Conservation (phyloP, 2,888 invertebrate species). For the Seladonia tumulorum region DNA sequence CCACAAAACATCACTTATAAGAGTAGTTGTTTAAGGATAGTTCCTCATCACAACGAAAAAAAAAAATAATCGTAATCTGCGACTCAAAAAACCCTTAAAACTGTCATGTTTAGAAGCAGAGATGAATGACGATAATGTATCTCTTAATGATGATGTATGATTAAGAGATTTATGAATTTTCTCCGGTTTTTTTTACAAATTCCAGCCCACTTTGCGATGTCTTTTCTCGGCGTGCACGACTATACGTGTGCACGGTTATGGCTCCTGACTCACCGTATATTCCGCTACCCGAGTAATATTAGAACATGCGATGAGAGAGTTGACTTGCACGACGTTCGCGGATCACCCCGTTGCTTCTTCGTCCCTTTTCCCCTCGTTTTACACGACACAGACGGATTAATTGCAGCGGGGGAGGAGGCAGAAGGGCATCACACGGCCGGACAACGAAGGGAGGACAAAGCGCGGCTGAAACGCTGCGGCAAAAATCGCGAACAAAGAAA, state of each 20-base stretch:
- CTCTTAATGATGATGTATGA: too few relatives aligned
- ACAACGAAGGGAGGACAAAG: not conserved
- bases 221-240: not conserved
- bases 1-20: too few relatives aligned
- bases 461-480: not conserved
- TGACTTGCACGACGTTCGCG: constrained; percentile 49
- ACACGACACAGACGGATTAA: constrained; percentile 32
- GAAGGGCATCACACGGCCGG: not conserved
- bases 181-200: too few relatives aligned
- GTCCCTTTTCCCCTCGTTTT: constrained; percentile 7
- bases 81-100: too few relatives aligned
- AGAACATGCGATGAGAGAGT: constrained; percentile 66
- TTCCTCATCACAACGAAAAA: too few relatives aligned
- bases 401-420: constrained; percentile 1
- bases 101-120: too few relatives aligned
- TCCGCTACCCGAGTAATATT: constrained; percentile 71
- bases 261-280: constrained; percentile 67
- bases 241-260: constrained; percentile 44
- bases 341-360: constrained; percentile 24
- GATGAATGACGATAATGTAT: too few relatives aligned
- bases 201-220: not conserved
- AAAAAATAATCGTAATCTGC: too few relatives aligned
- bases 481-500: constrained; percentile 16
- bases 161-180: too few relatives aligned
- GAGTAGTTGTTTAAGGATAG: too few relatives aligned